Evolutionary conservation across 2,888 invertebrate genomes (phyloP).

Genomic region (Venustoraphidia nigricollis): DNA sequence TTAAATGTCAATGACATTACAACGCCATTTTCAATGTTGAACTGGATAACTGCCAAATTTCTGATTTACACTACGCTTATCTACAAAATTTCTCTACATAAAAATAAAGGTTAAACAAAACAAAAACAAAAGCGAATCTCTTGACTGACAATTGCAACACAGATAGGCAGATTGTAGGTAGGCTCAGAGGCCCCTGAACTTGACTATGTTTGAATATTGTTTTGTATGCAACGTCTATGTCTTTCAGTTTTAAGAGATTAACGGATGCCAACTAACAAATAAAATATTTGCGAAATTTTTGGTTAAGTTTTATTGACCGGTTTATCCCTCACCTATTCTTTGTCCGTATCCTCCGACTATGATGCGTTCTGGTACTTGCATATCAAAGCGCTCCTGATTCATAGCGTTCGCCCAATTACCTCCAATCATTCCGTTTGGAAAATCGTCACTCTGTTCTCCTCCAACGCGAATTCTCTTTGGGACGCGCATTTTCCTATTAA

Average conservation of each 20-base stretch:
- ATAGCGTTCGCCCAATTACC: slow-evolving; percentile 45
- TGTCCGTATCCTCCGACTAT: slow-evolving; percentile 70
- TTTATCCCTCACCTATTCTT: slow-evolving; percentile 34
- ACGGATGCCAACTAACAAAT: neutral
- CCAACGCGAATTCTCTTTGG: slow-evolving; percentile 65
- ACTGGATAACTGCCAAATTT: too few species aligned
- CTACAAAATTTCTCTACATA: too few species aligned
- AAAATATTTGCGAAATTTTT: neutral
- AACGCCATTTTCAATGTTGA: too few species aligned
- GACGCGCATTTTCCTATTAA: slow-evolving; percentile 68
- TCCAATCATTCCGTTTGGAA: slow-evolving; percentile 34
- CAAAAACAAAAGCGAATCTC: too few species aligned
- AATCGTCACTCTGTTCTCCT: slow-evolving; percentile 50
- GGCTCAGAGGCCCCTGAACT: too few species aligned
- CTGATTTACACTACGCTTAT: too few species aligned
- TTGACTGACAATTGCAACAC: too few species aligned
- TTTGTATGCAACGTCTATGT: too few species aligned
- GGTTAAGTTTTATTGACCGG: neutral
- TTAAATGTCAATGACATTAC: too few species aligned
- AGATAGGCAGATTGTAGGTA: too few species aligned
- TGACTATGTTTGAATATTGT: too few species aligned
- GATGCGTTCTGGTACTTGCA: slow-evolving; percentile 90
- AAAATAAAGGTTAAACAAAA: too few species aligned
- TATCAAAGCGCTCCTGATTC: slow-evolving; percentile 62
- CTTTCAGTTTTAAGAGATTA: neutral